These are phyloP conservation scores for Trematocara macrostoma DNA, from an alignment of 2,113 vertebrate species.

Conservation along the genomic window DNA sequence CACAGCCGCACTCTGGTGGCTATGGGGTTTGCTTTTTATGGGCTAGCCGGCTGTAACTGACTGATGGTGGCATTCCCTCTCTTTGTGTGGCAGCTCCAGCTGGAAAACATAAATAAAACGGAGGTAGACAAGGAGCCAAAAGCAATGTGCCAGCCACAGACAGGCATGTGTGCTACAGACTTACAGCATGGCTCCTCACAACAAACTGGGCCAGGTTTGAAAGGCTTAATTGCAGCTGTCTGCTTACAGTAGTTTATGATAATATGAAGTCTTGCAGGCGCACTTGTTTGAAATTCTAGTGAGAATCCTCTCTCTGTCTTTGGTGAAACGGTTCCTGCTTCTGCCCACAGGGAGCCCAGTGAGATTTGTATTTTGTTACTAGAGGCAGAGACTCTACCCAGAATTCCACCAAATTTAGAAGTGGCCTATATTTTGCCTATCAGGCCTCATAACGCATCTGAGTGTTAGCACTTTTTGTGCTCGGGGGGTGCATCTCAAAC, in stretches of 20 bases:
- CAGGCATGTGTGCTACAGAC: background rate
- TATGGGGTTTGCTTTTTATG: background rate
- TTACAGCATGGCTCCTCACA: background rate
- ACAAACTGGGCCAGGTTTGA: slow-evolving; percentile 22
- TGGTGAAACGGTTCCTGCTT: background rate
- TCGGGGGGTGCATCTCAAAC: background rate
- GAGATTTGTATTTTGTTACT: slow-evolving; percentile 10
- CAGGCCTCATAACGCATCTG: background rate
- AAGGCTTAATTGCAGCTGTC: slow-evolving; percentile 18
- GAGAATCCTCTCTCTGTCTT: background rate
- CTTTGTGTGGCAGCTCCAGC: slow-evolving; percentile 9
- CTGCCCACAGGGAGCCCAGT: background rate
- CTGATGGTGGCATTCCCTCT: slow-evolving; percentile 23
- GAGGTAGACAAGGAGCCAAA: background rate
- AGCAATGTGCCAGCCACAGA: background rate
- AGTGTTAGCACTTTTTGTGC: background rate
- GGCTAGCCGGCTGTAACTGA: slow-evolving; percentile 8
- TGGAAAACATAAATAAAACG: background rate
- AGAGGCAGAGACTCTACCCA: slow-evolving; percentile 41
- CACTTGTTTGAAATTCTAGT: slow-evolving; percentile 7
- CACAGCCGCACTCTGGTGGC: background rate
- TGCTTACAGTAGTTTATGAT: slow-evolving; percentile 2
- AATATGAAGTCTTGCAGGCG: background rate
- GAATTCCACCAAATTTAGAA: slow-evolving; percentile 43
- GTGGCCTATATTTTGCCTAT: slow-evolving; percentile 27